A percentile compares a stretch with the other conserved stretches of the same genome.
phyloP scores from a whole-genome alignment of 2,113 vertebrate species.

The Dromiciops gliroides region DNA sequence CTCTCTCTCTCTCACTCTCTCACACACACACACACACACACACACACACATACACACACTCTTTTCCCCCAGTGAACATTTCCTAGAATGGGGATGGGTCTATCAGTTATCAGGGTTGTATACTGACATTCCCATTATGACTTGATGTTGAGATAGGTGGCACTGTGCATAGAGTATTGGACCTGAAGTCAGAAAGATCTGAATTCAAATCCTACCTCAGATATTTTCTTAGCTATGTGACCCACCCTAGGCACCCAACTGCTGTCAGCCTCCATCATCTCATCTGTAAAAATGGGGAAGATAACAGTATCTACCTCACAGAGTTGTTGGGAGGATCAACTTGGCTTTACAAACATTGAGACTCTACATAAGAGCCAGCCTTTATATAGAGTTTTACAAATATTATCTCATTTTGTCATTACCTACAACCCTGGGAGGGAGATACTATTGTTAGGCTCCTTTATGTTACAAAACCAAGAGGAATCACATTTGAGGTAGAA shows the following conservation, averaged over 20 bases:
- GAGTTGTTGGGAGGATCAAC: background rate
- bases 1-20: too few species aligned
- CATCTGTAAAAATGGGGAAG: background rate
- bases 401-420: background rate
- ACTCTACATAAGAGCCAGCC: background rate
- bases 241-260: background rate
- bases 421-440: too few species aligned
- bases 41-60: background rate
- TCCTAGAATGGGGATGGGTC: background rate
- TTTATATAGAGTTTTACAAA: background rate
- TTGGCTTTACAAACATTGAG: background rate
- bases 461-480: background rate
- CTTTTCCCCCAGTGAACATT: background rate
- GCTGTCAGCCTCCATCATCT: background rate
- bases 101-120: background rate
- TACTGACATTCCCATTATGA: background rate
- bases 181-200: background rate
- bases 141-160: background rate
- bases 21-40: too few species aligned
- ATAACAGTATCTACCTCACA: background rate
- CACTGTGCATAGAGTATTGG: background rate
- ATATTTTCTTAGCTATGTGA: background rate
- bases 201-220: background rate
- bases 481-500: background rate
- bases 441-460: background rate